phyloP scores from a whole-genome alignment of 1,140 invertebrate genomes.

The Orussus abietinus region DNA sequence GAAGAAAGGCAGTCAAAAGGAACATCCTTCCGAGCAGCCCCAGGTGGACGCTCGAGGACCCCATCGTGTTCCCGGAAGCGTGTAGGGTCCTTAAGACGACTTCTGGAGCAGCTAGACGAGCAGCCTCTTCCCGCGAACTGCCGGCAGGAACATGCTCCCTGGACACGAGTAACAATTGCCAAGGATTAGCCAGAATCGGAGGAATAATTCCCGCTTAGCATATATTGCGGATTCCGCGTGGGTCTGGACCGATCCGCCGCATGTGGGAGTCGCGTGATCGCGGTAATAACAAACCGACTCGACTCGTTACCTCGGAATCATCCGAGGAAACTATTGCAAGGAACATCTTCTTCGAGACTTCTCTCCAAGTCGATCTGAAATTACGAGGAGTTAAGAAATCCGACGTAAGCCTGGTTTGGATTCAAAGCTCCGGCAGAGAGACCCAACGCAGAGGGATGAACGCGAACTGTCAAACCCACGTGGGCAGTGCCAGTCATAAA shows the following conservation, averaged over 20 bases:
- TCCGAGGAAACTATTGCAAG: not conserved
- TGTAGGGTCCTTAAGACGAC: conserved; percentile 6
- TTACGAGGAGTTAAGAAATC: not conserved
- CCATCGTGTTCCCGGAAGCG: conserved; percentile 31
- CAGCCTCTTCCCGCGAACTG: conserved; percentile 29
- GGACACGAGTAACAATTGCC: no score
- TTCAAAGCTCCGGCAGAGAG: no score
- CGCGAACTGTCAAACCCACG: no score
- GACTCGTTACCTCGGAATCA: not conserved
- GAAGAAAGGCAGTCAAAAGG: conserved; percentile 24
- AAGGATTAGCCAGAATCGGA: no score
- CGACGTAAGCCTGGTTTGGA: no score
- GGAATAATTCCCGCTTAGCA: no score
- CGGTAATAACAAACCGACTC: not conserved
- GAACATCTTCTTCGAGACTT: not conserved
- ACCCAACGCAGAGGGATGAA: no score
- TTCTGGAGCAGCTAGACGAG: conserved; percentile 20
- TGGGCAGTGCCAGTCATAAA: no score
- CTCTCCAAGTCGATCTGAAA: not conserved
- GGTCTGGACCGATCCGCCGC: not conserved
- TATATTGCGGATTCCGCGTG: conserved; percentile 9
- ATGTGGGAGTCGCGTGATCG: not conserved
- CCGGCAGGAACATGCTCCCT: conserved; percentile 37
- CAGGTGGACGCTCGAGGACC: conserved; percentile 17
- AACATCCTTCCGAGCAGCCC: conserved; percentile 17